Conservation (phyloP, 2,797 vertebrate species). For the Pristis pectinata region DNA sequence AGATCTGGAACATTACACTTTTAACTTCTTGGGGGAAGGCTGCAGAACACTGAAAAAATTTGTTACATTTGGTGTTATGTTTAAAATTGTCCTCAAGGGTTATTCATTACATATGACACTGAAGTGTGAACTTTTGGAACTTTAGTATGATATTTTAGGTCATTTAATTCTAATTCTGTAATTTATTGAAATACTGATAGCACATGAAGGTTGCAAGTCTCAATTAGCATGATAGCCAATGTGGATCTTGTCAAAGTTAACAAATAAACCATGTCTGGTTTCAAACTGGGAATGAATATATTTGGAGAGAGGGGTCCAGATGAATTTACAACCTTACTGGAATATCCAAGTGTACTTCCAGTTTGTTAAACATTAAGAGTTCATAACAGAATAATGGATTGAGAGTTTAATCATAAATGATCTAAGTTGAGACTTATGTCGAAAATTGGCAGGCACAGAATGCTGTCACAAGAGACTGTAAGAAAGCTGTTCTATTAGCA, state of each 20-base stretch:
- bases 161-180: neutral
- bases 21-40: neutral
- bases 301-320: neutral
- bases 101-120: neutral
- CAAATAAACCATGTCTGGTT: neutral
- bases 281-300: neutral
- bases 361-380: too few relatives aligned
- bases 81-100: neutral
- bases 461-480: too few relatives aligned
- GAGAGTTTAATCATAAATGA: too few relatives aligned
- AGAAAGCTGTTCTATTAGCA: too few relatives aligned
- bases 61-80: too few relatives aligned
- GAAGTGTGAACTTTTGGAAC: neutral
- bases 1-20: neutral
- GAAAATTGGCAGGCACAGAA: too few relatives aligned
- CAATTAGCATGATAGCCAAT: neutral
- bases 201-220: neutral
- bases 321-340: too few relatives aligned
- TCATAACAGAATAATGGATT: too few relatives aligned
- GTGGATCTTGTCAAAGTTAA: neutral
- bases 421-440: too few relatives aligned
- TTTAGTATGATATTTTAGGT: neutral
- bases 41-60: neutral
- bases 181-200: neutral
- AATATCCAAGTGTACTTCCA: too few relatives aligned